phyloP scores from a whole-genome alignment of 2,113 vertebrate species.

The Neolamprologus fasciatus region DNA sequence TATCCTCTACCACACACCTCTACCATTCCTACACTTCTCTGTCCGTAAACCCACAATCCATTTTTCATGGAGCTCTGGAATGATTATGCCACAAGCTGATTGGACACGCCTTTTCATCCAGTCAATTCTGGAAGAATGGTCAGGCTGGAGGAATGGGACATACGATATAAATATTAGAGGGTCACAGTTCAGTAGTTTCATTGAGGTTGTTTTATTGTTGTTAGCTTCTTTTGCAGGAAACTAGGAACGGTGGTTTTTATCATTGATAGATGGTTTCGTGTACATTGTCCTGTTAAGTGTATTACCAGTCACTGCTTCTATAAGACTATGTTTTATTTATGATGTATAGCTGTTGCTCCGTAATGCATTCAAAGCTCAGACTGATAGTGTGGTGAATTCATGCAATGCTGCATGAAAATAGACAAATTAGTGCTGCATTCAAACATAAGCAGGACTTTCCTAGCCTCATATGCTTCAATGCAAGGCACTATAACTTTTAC shows the following conservation, averaged over 20 bases:
- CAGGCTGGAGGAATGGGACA: neutral
- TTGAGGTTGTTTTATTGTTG: neutral
- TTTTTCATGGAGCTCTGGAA: slow-evolving; percentile 41
- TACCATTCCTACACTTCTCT: neutral
- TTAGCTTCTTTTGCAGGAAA: neutral
- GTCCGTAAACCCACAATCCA: slow-evolving; percentile 42
- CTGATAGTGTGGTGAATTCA: neutral
- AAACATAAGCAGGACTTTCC: neutral
- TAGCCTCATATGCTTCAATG: neutral
- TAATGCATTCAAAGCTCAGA: neutral
- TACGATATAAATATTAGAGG: neutral
- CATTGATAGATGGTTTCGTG: neutral
- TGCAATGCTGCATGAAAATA: neutral
- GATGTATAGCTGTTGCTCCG: neutral
- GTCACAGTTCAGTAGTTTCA: neutral
- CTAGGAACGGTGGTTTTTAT: neutral
- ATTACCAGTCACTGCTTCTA: neutral
- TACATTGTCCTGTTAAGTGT: neutral
- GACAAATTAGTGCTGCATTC: neutral
- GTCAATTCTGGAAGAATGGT: neutral
- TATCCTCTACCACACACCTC: neutral
- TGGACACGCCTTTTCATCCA: slow-evolving; percentile 38
- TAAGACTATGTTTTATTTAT: neutral
- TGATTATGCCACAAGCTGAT: slow-evolving; percentile 30
- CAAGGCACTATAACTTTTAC: neutral